A percentile compares a stretch with the other conserved stretches of the same genome.
Conservation (phyloP, 1,140 invertebrate species). For the Drosophila orosa region DNA sequence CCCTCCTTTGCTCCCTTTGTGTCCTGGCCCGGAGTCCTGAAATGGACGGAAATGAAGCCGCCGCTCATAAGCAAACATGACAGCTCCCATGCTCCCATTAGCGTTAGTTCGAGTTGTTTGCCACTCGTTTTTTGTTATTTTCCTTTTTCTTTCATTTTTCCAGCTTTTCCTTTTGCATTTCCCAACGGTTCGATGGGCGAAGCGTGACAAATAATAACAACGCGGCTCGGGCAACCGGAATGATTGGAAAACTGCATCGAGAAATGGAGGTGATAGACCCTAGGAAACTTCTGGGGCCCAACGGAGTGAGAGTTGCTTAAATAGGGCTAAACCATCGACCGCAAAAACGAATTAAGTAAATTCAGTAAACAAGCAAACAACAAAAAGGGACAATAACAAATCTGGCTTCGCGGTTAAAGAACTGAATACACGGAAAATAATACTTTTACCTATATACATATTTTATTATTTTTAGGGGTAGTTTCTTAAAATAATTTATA, state of each 20-base stretch:
- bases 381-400: slow-evolving; percentile 25
- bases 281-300: slow-evolving; percentile 21
- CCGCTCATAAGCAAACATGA: slow-evolving; percentile 75
- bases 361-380: slow-evolving; percentile 36
- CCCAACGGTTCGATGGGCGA: slow-evolving; percentile 57
- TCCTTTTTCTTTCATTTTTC: not conserved
- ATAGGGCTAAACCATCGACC: slow-evolving; percentile 51
- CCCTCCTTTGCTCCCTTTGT: slow-evolving; percentile 3
- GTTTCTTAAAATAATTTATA: not conserved
- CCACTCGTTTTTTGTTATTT: slow-evolving; percentile 13
- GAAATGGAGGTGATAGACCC: slow-evolving; percentile 31
- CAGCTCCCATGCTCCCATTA: slow-evolving; percentile 73
- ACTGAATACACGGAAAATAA: slow-evolving; percentile 31
- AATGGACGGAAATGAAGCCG: slow-evolving; percentile 58
- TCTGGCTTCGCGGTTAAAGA: slow-evolving; percentile 34
- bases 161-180: slow-evolving; percentile 12
- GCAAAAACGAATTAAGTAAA: slow-evolving; percentile 63
- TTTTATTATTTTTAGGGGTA: too few relatives aligned
- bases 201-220: slow-evolving; percentile 74
- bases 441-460: too few relatives aligned
- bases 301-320: slow-evolving; percentile 36
- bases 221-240: slow-evolving; percentile 20
- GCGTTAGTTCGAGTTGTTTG: slow-evolving; percentile 50
- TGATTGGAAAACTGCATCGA: slow-evolving; percentile 56
- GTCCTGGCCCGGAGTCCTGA: slow-evolving; percentile 31